Base-by-base conservation (phyloP, 2,797 vertebrate species). In the Sebastes hubbsi region DNA sequence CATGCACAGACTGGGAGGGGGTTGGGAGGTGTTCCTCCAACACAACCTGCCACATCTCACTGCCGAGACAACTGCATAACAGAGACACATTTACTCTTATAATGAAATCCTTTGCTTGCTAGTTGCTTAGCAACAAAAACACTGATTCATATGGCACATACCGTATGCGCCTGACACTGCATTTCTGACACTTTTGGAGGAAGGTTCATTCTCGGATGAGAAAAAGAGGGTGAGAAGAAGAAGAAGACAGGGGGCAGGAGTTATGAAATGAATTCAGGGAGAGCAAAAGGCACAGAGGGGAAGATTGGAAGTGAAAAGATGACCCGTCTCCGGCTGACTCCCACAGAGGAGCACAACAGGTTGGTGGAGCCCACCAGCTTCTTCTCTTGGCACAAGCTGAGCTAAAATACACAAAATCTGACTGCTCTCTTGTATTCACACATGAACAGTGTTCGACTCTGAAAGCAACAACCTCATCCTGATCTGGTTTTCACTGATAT, bases 91-190 rank as follows among this genome's bases (percentile, higher is more conserved):
- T 93, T 88, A 91, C 90, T 92, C 92, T 87, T 89, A 88, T 91
- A 92, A 93, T 90, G 90, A 93, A 95, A 93, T 87, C 90, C 92
- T 92, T 92, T 88, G 92, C 93, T 92, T 94, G 86, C 92, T 89
- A 92, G 95, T 96, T 95, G 94, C 95, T 92, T 94, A 93, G 95
- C 95, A 95, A 96, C 95, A 87, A 91, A 89, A 92, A 87, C 79
- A 87, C 92, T 80, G 87, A 94, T 94, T 94, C 88, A 91, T 91
- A 91, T 91, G 90, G 87, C 79, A 91, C 88, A 91, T 89, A 88
- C 77, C 56, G 80, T 89, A 77, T 81, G 87, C 75, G 80, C 90
- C 92, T 94, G 91, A 95, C 92, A 91, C 84, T 89, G 90, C 90
- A 90, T 92, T 92, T 94, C 88, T 94, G 89, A 93, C 89, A 84